phyloP scores from a whole-genome alignment of 1,140 invertebrate species.

The Drosophila hydei region DNA sequence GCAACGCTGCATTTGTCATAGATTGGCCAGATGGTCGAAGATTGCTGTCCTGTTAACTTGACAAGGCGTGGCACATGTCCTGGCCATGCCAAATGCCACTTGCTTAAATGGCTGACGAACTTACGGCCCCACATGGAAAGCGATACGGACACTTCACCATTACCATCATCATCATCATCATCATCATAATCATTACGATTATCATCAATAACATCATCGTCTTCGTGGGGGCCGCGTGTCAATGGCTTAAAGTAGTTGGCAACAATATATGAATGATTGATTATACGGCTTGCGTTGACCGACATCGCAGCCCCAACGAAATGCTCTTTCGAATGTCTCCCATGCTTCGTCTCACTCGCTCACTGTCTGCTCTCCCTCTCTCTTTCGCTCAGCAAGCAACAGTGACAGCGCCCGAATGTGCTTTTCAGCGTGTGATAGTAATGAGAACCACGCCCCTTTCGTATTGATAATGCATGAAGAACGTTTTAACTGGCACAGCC shows the following conservation, averaged over 20 bases:
- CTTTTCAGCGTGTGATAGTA: neutral
- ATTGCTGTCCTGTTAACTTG: neutral
- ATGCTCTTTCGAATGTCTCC: neutral
- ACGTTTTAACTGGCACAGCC: neutral
- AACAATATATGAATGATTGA: conserved; percentile 62
- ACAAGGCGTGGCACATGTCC: conserved; percentile 1
- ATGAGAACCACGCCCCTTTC: conserved; percentile 33
- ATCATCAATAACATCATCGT: conserved; percentile 2
- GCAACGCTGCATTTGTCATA: conserved; percentile 16
- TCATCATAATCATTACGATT: conserved; percentile 16
- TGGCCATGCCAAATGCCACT: conserved; percentile 29
- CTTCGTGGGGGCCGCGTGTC: conserved; percentile 31
- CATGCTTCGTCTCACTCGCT: neutral
- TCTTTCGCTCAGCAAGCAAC: neutral
- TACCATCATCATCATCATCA: neutral
- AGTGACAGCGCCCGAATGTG: conserved; percentile 4
- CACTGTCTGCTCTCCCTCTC: neutral
- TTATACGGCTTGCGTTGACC: conserved; percentile 31
- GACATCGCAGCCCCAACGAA: conserved; percentile 6
- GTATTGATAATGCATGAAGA: conserved; percentile 34
- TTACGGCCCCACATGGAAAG: conserved; percentile 9
- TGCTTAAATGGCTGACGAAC: conserved; percentile 21
- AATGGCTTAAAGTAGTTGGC: conserved; percentile 51
- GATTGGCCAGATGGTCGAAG: neutral
- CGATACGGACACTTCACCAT: neutral